Percentiles rank a stretch among this genome's conserved stretches.
phyloP scores from a whole-genome alignment of 2,888 invertebrate species.

The Monopis laevigella region DNA sequence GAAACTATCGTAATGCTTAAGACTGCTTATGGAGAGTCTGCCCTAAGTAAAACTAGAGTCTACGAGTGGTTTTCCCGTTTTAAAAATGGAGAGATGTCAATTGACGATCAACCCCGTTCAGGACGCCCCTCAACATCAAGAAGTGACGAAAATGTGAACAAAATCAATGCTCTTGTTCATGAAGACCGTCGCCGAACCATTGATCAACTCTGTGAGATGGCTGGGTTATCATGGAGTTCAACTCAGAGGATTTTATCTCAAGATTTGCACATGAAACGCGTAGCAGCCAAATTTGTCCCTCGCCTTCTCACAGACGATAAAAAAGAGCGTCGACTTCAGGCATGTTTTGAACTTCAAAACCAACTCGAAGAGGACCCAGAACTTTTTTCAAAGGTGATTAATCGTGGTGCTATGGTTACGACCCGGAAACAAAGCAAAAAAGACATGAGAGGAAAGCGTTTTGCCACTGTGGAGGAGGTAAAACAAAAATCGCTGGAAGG shows the following conservation, averaged over 20 bases:
- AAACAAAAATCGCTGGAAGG: conserved; percentile 5
- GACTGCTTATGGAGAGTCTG: conserved; percentile 1
- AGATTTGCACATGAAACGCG: conserved; percentile 1
- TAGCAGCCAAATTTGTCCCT: conserved; percentile 9
- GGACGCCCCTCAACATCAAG: conserved; percentile 10
- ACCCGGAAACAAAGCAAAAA: conserved; percentile 3
- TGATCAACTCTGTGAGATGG: conserved; percentile 7
- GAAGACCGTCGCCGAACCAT: conserved; percentile 8
- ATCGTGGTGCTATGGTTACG: conserved; percentile 9
- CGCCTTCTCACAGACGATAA: not conserved
- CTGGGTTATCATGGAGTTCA: conserved; percentile 4
- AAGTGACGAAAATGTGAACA: conserved; percentile 4
- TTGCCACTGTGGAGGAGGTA: conserved; percentile 1
- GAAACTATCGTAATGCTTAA: too few species aligned
- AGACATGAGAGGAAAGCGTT: conserved; percentile 4
- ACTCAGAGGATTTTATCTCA: conserved; percentile 4
- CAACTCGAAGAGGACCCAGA: conserved; percentile 8
- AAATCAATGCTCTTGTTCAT: conserved; percentile 9
- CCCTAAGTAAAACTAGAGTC: conserved; percentile 4
- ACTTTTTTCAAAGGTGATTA: conserved; percentile 6
- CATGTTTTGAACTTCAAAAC: conserved; percentile 8
- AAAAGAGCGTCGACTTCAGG: conserved; percentile 9
- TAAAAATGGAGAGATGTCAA: conserved; percentile 10
- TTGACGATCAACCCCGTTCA: conserved; percentile 8
- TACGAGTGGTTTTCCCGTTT: conserved; percentile 8